A percentile compares a stretch with the other conserved stretches of the same genome.
Conservation (phyloP, 2,888 invertebrate species). For the Prenolepis imparis region DNA sequence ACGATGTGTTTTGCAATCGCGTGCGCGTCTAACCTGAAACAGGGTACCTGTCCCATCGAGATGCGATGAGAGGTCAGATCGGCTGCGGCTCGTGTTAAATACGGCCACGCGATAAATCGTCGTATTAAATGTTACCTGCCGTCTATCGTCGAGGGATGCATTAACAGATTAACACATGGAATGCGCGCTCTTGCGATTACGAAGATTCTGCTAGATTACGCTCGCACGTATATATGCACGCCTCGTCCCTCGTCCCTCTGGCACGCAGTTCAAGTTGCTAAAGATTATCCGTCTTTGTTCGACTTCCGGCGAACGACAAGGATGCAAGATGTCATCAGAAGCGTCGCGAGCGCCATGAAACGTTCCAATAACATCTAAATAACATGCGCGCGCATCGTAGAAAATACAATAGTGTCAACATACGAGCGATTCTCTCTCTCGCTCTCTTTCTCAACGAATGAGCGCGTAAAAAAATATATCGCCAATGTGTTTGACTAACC, state of each 20-base stretch:
- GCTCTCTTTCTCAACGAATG: neutral
- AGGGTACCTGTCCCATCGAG: neutral
- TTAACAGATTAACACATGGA: neutral
- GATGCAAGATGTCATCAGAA: neutral
- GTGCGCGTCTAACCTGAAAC: slow-evolving; percentile 51
- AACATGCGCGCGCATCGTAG: too few species aligned
- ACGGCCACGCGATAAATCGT: neutral
- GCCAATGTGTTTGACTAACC: slow-evolving; percentile 33
- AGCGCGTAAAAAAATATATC: too few species aligned
- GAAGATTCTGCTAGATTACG: neutral
- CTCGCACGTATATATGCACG: neutral
- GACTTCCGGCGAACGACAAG: neutral
- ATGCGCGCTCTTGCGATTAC: neutral
- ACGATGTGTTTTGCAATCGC: neutral
- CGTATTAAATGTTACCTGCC: slow-evolving; percentile 1
- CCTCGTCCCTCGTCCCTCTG: too few species aligned
- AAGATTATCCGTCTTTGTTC: neutral
- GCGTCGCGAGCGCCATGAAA: neutral
- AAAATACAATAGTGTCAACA: too few species aligned
- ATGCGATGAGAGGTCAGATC: neutral
- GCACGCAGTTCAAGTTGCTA: too few species aligned
- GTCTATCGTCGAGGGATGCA: neutral
- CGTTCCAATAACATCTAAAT: neutral
- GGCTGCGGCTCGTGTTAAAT: neutral
- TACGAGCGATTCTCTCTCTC: too few species aligned